Base-by-base conservation (phyloP, 1,140 invertebrate species). In the Thereuonema tuberculata region DNA sequence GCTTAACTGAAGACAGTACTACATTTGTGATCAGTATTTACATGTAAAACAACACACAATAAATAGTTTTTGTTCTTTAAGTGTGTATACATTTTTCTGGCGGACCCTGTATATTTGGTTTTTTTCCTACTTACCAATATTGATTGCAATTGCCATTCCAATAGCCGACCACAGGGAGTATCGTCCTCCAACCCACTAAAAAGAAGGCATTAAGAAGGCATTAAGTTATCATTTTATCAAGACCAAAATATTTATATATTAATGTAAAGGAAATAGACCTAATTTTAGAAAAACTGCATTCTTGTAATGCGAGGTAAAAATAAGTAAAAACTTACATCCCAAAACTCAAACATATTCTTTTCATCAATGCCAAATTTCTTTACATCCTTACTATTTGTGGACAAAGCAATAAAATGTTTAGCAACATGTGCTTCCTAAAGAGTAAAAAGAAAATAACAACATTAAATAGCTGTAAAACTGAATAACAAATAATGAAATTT, bases 141-240 rank as follows among this genome's bases (percentile, higher is more conserved):
- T 84, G 9, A 98, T 76, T 26, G 86, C 87, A 74, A 99, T 97
- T 2, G 94, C 96, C 5, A 99, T 75, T 48, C 97, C 82, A 76
- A 99, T 98, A 3, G 96, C 95, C 0, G 94, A 98, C 95, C 95
- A 99, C 1, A 98, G 75, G 0, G 94, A 98, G 72, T 96, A 97
- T 70, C 95, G 82, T 65, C 96, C 97, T 53, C 96, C 97, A 60
- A 99, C 96, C 93, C 95, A 99, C 75, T 78, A 63, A 12, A 72
- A 67, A 53, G 46, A 28, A 14, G 9, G 50, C 3, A 54, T 26
- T 12, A 27, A 21, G 48, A 21, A 21, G 21, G 12, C 37, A 43
- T 12, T 43, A n/a, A n/a, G 12, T 43, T 43, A 12, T 43, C 37
- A 43, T 12, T 12, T n/a, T n/a, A n/a, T n/a, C n/a, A n/a, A n/a